Evolutionary conservation across 1,140 invertebrate genomes (phyloP), one percentile per base, ranked within the genome.

Genomic region (Saccostrea cuccullata): DNA sequence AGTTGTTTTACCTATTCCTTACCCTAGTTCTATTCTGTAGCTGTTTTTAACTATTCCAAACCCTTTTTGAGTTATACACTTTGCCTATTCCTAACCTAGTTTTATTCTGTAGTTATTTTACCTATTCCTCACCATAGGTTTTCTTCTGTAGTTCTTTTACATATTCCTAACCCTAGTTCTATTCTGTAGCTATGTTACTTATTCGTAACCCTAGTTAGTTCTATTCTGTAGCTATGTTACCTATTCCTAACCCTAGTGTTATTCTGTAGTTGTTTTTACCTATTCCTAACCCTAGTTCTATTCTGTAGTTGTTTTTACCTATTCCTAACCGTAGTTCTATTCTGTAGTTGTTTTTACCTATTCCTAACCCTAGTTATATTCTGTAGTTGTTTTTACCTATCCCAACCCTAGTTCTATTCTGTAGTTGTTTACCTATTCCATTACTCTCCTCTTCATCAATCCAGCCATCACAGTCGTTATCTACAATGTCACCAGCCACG

Each of bases 391-490:
- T 17, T n/a, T 60, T 13, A 15, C 58, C 58, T 60, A 60, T 60
- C 12, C 58, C 12, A 20, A 17, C 30, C 47, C 55, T n/a, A 55
- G n/a, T 8, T 86, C 56, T 82, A 64, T 60, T 64, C 17, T 20
- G n/a, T 64, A 17, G 47, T 55, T n/a, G 9, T 2, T 56, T 55
- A 84, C 82, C 82, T 77, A 77, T 84, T 55, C 82, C 82, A 40
- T 84, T 84, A 55, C 30, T 55, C 13, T 86, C 56, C 70, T 91
- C 90, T 67, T 90, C 90, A 30, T 91, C 89, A 15, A 89, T 86
- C 47, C 55, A 84, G 20, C 88, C 90, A 84, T 92, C 89, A 87
- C 89, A 90, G 82, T 92, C 90, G 56, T 90, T 90, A 47, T 92
- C 90, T 0, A 89, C 11, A 9, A 77, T 64, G 70, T 91, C 90